These are phyloP conservation scores for Polydrusus pterygomalis DNA, from an alignment of 2,888 invertebrate species.

Conservation along the genomic window DNA sequence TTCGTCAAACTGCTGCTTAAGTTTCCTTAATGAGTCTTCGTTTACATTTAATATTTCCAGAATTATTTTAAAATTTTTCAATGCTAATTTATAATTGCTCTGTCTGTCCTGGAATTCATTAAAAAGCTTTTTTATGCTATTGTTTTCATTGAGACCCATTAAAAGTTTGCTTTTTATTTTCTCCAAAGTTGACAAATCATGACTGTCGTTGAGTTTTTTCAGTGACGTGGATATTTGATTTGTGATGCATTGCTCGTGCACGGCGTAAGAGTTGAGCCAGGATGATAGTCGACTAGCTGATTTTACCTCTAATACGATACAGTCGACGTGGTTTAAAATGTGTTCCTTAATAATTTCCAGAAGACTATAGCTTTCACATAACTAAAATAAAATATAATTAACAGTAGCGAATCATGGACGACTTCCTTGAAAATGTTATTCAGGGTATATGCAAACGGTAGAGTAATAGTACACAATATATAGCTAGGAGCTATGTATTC, in stretches of 20 bases:
- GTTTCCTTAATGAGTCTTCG: slow-evolving; percentile 63
- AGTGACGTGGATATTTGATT: slow-evolving; percentile 54
- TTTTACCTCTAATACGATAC: slow-evolving; percentile 60
- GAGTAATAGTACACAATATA: too few species aligned
- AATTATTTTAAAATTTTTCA: slow-evolving; percentile 68
- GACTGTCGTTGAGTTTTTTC: slow-evolving; percentile 53
- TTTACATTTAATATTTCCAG: slow-evolving; percentile 66
- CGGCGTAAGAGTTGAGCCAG: slow-evolving; percentile 56
- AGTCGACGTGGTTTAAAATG: slow-evolving; percentile 62
- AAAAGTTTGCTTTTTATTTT: slow-evolving; percentile 59
- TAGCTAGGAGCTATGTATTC: too few species aligned
- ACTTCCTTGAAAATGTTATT: too few species aligned
- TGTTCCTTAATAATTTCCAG: slow-evolving; percentile 60
- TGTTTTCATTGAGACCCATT: slow-evolving; percentile 53
- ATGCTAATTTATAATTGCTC: slow-evolving; percentile 65
- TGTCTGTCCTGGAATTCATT: slow-evolving; percentile 59
- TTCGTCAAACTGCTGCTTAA: slow-evolving; percentile 67
- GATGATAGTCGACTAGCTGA: slow-evolving; percentile 59
- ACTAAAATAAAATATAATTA: slow-evolving; percentile 31
- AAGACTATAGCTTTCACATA: slow-evolving; percentile 59
- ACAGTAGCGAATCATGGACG: background rate
- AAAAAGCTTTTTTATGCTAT: slow-evolving; percentile 56
- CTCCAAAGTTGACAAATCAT: slow-evolving; percentile 56
- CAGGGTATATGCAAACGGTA: too few species aligned
- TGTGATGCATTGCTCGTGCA: slow-evolving; percentile 56